A percentile compares a stretch with the other conserved stretches of the same genome.
Conservation (phyloP, 2,888 invertebrate species). For the Dasypogon diadema region DNA sequence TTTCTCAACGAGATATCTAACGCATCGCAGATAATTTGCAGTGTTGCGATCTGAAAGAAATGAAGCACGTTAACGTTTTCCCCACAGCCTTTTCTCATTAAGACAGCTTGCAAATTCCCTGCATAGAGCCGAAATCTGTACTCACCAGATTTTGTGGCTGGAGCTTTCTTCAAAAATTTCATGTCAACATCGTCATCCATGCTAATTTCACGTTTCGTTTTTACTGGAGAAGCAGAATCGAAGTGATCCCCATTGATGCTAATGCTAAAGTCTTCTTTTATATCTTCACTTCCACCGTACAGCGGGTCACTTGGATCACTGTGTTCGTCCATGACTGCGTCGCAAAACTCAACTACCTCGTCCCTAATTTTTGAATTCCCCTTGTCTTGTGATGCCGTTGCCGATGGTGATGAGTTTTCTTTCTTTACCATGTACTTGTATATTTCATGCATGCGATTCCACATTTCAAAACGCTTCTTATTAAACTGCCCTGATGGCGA, state of each 20-base stretch:
- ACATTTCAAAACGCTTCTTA: constrained; percentile 11
- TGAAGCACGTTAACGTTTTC: too few species aligned
- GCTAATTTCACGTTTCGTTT: not conserved
- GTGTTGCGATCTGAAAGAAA: constrained; percentile 11
- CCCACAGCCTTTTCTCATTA: too few species aligned
- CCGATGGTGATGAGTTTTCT: not conserved
- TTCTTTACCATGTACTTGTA: not conserved
- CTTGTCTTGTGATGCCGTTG: not conserved
- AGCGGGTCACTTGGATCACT: not conserved
- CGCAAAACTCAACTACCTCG: too few species aligned
- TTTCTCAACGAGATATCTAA: constrained; percentile 29
- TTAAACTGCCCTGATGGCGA: not conserved
- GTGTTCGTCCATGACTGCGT: too few species aligned
- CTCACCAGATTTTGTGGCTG: not conserved
- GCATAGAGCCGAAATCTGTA: too few species aligned
- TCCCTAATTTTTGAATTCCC: too few species aligned
- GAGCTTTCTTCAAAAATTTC: not conserved
- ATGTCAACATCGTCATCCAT: not conserved
- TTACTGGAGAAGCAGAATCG: not conserved
- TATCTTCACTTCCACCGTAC: not conserved
- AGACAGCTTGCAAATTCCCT: too few species aligned
- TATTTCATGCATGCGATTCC: constrained; percentile 31
- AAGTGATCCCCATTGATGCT: not conserved
- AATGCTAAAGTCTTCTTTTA: not conserved
- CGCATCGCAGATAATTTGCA: constrained; percentile 19